Conservation (phyloP, 2,797 vertebrate genomes). For the Acanthurus leucopareius region DNA sequence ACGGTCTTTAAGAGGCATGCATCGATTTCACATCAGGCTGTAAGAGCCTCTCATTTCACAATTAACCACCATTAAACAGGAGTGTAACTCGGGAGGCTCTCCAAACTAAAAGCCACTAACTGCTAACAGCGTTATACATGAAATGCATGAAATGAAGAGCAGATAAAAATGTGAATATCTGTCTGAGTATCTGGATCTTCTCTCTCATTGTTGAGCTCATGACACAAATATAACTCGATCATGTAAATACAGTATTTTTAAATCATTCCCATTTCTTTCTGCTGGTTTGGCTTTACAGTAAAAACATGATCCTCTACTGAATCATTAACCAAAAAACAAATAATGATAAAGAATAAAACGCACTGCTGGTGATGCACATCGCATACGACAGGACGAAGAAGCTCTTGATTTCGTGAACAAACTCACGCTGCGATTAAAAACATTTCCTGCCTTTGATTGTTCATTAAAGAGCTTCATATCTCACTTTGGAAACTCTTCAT, state of each 20-base stretch:
- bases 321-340: neutral
- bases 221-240: no score
- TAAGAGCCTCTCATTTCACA: conserved; percentile 26
- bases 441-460: conserved; percentile 24
- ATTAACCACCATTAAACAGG: conserved; percentile 26
- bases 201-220: no score
- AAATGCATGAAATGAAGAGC: no score
- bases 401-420: neutral
- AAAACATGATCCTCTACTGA: neutral
- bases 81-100: neutral
- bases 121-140: neutral
- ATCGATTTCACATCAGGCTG: conserved; percentile 7
- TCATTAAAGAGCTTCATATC: conserved; percentile 13
- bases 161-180: no score
- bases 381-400: neutral
- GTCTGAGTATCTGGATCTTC: no score
- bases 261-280: no score
- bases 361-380: neutral
- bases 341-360: neutral
- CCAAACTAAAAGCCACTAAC: conserved; percentile 1
- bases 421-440: conserved; percentile 1
- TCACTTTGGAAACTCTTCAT: conserved; percentile 20
- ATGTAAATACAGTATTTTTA: no score
- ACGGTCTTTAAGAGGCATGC: neutral
- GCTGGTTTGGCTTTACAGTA: no score